phyloP scores from a whole-genome alignment of 2,888 invertebrate genomes.

The Allacma fusca region DNA sequence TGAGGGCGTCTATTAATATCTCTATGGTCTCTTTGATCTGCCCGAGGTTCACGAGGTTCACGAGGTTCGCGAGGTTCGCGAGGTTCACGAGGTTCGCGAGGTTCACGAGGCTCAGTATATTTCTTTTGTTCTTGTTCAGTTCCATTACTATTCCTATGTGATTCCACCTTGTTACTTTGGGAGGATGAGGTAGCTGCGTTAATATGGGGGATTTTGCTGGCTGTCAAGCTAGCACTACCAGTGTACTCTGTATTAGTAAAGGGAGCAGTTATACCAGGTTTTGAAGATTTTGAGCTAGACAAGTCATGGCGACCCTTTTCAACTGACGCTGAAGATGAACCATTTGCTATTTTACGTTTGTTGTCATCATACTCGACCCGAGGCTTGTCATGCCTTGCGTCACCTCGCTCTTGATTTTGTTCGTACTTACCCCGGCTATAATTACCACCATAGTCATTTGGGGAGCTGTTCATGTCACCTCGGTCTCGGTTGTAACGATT shows the following conservation, averaged over 20 bases:
- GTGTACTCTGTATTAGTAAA: constrained; percentile 60
- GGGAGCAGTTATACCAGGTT: constrained; percentile 40
- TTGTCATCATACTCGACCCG: constrained; percentile 22
- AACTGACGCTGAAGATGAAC: background rate
- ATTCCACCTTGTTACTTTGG: constrained; percentile 4
- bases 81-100: background rate
- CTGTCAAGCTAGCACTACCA: constrained; percentile 53
- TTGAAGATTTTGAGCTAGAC: constrained; percentile 27
- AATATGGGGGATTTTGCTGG: constrained; percentile 24
- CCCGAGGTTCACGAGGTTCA: background rate
- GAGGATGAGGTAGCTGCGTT: background rate
- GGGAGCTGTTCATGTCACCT: constrained; percentile 31
- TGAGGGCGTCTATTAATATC: constrained; percentile 20
- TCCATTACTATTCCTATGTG: constrained; percentile 30
- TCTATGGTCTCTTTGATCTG: constrained; percentile 30
- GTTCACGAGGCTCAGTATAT: constrained; percentile 7
- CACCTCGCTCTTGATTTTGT: constrained; percentile 14
- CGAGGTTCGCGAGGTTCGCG: constrained; percentile 9
- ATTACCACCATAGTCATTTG: constrained; percentile 16
- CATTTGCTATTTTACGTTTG: constrained; percentile 31
- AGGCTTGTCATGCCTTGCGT: constrained; percentile 18
- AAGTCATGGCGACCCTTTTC: constrained; percentile 19
- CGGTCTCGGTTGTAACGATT: constrained; percentile 57
- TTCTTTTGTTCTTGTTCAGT: constrained; percentile 32
- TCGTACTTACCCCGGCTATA: background rate